Conservation (phyloP, 2,113 vertebrate species). For the Microtus ochrogaster region DNA sequence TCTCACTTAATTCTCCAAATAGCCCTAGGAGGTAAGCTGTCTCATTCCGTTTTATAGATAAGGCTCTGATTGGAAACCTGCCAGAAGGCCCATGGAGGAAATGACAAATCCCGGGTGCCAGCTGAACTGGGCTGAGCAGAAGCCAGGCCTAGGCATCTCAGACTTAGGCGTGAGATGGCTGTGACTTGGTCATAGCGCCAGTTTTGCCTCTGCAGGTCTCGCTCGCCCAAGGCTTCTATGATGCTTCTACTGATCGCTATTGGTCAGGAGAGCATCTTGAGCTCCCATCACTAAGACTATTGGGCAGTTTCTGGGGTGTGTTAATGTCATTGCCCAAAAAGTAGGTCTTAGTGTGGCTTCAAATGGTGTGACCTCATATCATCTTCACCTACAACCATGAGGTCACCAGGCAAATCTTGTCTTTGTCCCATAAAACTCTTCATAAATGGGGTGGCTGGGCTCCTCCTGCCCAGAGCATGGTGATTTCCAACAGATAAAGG, state of each 20-base stretch:
- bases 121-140: not conserved
- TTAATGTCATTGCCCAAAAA: not conserved
- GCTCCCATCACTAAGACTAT: not conserved
- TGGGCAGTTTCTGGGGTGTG: not conserved
- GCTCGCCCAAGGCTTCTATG: not conserved
- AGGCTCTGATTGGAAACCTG: not conserved
- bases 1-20: not conserved
- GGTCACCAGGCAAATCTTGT: not conserved
- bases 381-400: not conserved
- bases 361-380: not conserved
- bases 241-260: not conserved
- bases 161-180: not conserved
- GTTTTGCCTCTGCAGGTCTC: not conserved
- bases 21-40: not conserved
- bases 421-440: not conserved
- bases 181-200: not conserved
- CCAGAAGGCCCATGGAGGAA: not conserved
- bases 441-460: not conserved
- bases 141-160: not conserved
- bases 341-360: not conserved
- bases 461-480: not conserved
- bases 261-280: not conserved
- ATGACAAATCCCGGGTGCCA: not conserved
- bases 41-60: not conserved
- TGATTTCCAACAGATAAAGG: constrained; percentile 15